phyloP scores from a whole-genome alignment of 2,888 invertebrate genomes.

The Drosophila paramelanica region DNA sequence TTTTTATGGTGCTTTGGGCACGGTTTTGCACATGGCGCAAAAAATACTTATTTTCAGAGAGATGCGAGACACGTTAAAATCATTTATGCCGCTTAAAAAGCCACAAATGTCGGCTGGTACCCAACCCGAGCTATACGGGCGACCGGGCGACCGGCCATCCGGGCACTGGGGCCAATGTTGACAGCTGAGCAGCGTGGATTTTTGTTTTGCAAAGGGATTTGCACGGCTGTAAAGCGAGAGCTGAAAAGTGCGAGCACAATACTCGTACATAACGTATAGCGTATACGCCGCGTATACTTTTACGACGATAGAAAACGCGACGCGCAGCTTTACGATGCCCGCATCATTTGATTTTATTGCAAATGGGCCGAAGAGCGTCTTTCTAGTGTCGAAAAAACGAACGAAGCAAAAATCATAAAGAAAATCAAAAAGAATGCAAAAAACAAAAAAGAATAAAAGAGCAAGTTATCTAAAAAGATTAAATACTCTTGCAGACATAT shows the following conservation, averaged over 20 bases:
- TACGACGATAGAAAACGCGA: slow-evolving; percentile 72
- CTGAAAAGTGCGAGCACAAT: slow-evolving; percentile 53
- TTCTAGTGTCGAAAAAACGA: slow-evolving; percentile 54
- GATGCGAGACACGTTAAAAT: slow-evolving; percentile 52
- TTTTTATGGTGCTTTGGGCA: slow-evolving; percentile 34
- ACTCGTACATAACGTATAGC: slow-evolving; percentile 53
- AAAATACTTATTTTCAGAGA: slow-evolving; percentile 52
- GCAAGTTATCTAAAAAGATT: no score
- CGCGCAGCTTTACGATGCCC: slow-evolving; percentile 70
- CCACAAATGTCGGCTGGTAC: slow-evolving; percentile 62
- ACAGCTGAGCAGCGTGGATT: slow-evolving; percentile 43
- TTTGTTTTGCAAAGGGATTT: slow-evolving; percentile 61
- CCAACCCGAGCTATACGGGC: slow-evolving; percentile 3
- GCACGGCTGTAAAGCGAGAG: slow-evolving; percentile 58
- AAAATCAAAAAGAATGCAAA: not conserved
- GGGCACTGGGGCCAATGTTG: slow-evolving; percentile 15
- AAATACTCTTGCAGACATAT: no score
- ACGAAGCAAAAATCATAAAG: slow-evolving; percentile 23
- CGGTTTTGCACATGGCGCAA: slow-evolving; percentile 60
- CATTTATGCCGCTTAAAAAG: slow-evolving; percentile 78
- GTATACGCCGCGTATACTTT: slow-evolving; percentile 62
- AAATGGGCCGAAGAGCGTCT: slow-evolving; percentile 47
- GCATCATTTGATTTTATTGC: slow-evolving; percentile 79
- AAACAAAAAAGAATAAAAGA: no score
- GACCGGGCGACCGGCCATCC: not conserved